Evolutionary conservation across 2,888 invertebrate species (phyloP), one percentile per base, ranked within the genome.

Genomic region (Leucophenga maculata): DNA sequence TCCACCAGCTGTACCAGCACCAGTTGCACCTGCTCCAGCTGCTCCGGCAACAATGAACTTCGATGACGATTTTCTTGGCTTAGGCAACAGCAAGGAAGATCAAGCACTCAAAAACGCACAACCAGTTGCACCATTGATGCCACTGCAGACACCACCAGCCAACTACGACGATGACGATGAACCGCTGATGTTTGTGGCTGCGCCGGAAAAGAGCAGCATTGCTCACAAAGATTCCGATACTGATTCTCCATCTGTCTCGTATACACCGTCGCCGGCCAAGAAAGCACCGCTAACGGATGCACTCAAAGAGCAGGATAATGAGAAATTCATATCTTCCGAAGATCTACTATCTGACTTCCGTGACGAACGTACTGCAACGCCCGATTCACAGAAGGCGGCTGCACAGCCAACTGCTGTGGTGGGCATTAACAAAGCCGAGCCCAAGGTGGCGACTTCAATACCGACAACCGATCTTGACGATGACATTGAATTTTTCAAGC

Each of bases 291-390:
- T 86, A 65, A 78, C 86, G 3, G 84, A 83, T 74, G 85, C 86
- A 1, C 80, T 87, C 3, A 87, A 86, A 70, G 88, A 88, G 71
- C 88, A 88, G 74, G 87, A 87, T 65, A 87, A 88, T 74, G 89
- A 89, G 54, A 87, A 88, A 71, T 89, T 88, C 66, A 88, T 88
- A 67, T 88, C 89, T 1, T 88, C 88, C 14, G 89, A 89, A 73
- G 88, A 89, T 82, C 77, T 89, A 14, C 69, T 88, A 13, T 84
- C 86, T 3, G 88, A 88, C 68, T 87, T 88, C 67, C 88, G 86
- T 71, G 87, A 87, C 39, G 85, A 85, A 65, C 86, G 84, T 70
- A 84, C 80, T 44, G 78, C 79, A 16, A 79, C 77, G 44, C 76
- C 80, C 6, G 79, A 79, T 62, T 75, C 75, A 14, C 62, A 46